phyloP scores from a whole-genome alignment of 1,140 invertebrate species.

The Cydia strobilella region DNA sequence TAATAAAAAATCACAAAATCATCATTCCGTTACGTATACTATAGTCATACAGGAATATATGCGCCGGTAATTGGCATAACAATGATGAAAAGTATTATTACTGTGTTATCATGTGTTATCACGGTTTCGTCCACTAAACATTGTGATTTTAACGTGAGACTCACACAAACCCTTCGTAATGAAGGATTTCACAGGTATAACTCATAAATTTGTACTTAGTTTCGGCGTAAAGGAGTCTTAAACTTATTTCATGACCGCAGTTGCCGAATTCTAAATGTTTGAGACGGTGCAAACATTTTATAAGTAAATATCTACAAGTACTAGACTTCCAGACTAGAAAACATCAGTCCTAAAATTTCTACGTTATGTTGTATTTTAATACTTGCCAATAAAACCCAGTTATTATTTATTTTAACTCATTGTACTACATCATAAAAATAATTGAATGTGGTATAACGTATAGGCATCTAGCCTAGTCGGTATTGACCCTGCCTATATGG shows the following conservation, averaged over 20 bases:
- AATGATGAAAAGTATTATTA: neutral
- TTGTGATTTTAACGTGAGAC: conserved; percentile 59
- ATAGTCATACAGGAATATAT: neutral
- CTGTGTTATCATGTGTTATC: conserved; percentile 36
- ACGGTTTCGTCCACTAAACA: conserved; percentile 34
- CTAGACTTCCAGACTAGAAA: too few relatives aligned
- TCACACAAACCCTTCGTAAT: conserved; percentile 55
- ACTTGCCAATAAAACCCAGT: too few relatives aligned
- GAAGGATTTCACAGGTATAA: conserved; percentile 66
- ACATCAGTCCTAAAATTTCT: too few relatives aligned
- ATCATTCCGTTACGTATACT: neutral
- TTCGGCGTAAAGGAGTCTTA: neutral
- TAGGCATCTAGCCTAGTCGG: too few relatives aligned
- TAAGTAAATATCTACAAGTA: too few relatives aligned
- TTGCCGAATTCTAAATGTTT: neutral
- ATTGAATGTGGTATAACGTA: too few relatives aligned
- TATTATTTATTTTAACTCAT: too few relatives aligned
- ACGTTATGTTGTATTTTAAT: too few relatives aligned
- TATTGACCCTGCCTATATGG: too few relatives aligned
- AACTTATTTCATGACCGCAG: neutral
- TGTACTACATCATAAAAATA: too few relatives aligned
- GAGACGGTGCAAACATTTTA: neutral
- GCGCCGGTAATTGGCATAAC: neutral
- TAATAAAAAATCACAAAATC: neutral
- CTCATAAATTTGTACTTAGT: neutral